phyloP scores from a whole-genome alignment of 2,888 invertebrate species.

The Melieria crassipennis region DNA sequence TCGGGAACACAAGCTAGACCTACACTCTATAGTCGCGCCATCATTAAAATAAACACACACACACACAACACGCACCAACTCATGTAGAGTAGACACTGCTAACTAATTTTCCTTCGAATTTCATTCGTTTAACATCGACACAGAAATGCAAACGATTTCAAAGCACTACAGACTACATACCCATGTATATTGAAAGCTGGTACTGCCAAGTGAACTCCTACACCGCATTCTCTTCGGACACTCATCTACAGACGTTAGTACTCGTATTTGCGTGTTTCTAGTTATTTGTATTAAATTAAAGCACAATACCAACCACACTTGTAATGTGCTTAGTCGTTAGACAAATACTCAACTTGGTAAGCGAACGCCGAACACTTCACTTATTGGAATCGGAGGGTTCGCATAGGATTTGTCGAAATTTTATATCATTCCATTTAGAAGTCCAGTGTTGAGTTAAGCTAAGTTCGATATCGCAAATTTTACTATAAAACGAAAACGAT shows the following conservation, averaged over 20 bases:
- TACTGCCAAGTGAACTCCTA: not conserved
- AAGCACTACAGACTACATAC: too few species aligned
- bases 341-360: slow-evolving; percentile 52
- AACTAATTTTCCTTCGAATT: too few species aligned
- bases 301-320: slow-evolving; percentile 33
- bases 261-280: slow-evolving; percentile 55
- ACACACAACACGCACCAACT: slow-evolving; percentile 3
- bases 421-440: too few species aligned
- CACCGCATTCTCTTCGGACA: not conserved
- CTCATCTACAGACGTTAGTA: slow-evolving; percentile 31
- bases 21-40: slow-evolving; percentile 18
- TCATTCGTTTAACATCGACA: too few species aligned
- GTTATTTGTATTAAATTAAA: slow-evolving; percentile 55
- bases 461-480: slow-evolving; percentile 31
- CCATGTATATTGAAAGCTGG: too few species aligned
- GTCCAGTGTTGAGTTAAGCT: slow-evolving; percentile 11
- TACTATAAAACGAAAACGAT: slow-evolving; percentile 15
- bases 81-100: not conserved
- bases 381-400: too few species aligned
- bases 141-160: too few species aligned
- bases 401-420: too few species aligned
- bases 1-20: slow-evolving; percentile 9
- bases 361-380: too few species aligned
- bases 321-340: slow-evolving; percentile 58
- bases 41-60: slow-evolving; percentile 13